Evolutionary conservation across 2,113 vertebrate genomes (phyloP).

Genomic region (Psilopsiagon aurifrons): DNA sequence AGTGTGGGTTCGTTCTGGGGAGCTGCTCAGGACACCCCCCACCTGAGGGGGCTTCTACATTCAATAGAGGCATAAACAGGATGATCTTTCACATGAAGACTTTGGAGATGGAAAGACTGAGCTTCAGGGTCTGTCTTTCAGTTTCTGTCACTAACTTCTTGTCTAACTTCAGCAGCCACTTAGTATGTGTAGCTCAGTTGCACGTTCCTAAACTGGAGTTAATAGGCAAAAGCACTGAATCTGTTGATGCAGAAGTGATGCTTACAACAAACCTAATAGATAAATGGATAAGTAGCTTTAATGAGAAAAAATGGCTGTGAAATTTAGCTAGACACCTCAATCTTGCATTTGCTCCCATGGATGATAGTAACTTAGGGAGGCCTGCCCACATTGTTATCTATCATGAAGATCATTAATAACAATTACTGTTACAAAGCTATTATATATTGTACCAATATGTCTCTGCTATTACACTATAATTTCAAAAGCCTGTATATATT

Average conservation of each 20-base stretch:
- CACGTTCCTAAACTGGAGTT: not conserved
- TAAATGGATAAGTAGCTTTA: not conserved
- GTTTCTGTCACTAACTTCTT: not conserved
- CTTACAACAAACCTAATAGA: not conserved
- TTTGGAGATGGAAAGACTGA: not conserved
- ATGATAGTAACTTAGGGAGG: not conserved
- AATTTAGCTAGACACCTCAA: not conserved
- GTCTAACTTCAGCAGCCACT: not conserved
- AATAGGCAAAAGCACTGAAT: not conserved
- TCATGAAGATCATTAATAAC: not conserved
- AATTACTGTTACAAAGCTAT: not conserved
- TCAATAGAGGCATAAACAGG: not conserved
- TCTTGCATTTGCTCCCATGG: not conserved
- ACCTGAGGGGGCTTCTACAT: not conserved
- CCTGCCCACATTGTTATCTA: not conserved
- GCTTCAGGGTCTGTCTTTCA: not conserved
- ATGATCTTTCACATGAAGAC: not conserved
- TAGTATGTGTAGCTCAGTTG: fast-evolving
- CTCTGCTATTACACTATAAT: not conserved
- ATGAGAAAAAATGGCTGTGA: not conserved
- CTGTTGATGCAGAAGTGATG: not conserved
- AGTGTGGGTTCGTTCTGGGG: not conserved
- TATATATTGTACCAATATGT: not conserved
- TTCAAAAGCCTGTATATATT: not conserved
- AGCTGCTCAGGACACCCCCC: not conserved